Evolutionary conservation across 2,888 invertebrate genomes (phyloP).

Genomic region (Noctua janthina): DNA sequence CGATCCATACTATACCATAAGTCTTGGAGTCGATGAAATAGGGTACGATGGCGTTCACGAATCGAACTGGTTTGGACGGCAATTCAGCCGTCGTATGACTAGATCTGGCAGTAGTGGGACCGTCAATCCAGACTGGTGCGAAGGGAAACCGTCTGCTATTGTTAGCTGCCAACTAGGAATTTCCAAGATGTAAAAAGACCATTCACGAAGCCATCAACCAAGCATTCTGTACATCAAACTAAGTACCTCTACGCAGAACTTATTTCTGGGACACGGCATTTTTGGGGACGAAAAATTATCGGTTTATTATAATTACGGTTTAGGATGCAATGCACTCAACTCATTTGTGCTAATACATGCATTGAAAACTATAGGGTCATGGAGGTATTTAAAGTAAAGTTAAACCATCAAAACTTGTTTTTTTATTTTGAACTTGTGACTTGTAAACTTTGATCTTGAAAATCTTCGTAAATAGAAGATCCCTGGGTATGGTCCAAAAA

Average conservation of each 20-base stretch:
- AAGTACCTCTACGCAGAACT: background rate
- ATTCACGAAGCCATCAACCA: background rate
- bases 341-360: background rate
- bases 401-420: no score
- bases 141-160: slow-evolving; percentile 76
- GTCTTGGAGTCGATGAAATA: slow-evolving; percentile 84
- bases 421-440: no score
- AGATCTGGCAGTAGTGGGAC: slow-evolving; percentile 38
- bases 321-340: background rate
- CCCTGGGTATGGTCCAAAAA: background rate
- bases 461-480: no score
- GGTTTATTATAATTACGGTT: no score
- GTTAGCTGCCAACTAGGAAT: slow-evolving; percentile 48
- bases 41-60: slow-evolving; percentile 82
- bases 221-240: background rate
- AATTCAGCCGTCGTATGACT: slow-evolving; percentile 15
- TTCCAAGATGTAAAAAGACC: background rate
- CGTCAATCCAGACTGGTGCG: slow-evolving; percentile 73
- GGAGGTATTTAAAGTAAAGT: background rate
- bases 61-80: slow-evolving; percentile 69
- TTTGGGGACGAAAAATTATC: background rate
- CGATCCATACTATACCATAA: slow-evolving; percentile 75
- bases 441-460: background rate
- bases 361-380: background rate
- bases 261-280: background rate